Evolutionary conservation across 2,888 invertebrate species (phyloP).

Genomic region (Ellobium chinense): DNA sequence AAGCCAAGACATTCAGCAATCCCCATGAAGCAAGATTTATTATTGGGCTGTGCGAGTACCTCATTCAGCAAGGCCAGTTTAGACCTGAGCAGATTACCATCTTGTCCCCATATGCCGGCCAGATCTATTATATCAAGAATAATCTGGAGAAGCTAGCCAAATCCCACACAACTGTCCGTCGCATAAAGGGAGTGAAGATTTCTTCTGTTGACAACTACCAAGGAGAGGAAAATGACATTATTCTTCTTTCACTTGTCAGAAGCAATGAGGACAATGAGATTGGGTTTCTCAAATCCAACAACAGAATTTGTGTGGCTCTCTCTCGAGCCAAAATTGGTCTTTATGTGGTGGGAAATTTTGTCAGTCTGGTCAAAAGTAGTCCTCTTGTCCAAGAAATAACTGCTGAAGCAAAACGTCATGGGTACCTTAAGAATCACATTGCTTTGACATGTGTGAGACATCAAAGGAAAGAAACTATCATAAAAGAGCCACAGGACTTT

Average conservation of each 20-base stretch:
- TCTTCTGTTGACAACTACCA: conserved; percentile 76
- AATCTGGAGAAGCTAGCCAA: conserved; percentile 37
- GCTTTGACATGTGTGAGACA: conserved; percentile 68
- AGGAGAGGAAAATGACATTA: conserved; percentile 78
- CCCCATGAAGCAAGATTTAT: conserved; percentile 70
- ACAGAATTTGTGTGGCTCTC: conserved; percentile 76
- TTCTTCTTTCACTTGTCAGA: conserved; percentile 76
- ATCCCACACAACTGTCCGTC: conserved; percentile 58
- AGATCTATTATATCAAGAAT: conserved; percentile 38
- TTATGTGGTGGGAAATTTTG: conserved; percentile 75
- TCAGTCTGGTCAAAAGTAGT: conserved; percentile 52
- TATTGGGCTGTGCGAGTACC: conserved; percentile 65
- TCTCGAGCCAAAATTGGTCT: conserved; percentile 77
- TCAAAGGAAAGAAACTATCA: conserved; percentile 45
- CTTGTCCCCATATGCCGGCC: conserved; percentile 73
- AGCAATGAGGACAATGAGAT: conserved; percentile 69
- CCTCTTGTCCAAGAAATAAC: conserved; percentile 57
- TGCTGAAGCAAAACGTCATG: conserved; percentile 42
- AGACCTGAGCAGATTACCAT: conserved; percentile 70
- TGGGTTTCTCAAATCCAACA: conserved; percentile 73
- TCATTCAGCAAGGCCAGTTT: conserved; percentile 72
- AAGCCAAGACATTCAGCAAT: conserved; percentile 69
- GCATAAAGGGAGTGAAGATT: conserved; percentile 62
- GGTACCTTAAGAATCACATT: conserved; percentile 48
- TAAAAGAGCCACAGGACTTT: conserved; percentile 58